These are phyloP conservation scores for Dryocosmus kuriphilus DNA, from an alignment of 2,888 invertebrate genomes.

Conservation along the genomic window DNA sequence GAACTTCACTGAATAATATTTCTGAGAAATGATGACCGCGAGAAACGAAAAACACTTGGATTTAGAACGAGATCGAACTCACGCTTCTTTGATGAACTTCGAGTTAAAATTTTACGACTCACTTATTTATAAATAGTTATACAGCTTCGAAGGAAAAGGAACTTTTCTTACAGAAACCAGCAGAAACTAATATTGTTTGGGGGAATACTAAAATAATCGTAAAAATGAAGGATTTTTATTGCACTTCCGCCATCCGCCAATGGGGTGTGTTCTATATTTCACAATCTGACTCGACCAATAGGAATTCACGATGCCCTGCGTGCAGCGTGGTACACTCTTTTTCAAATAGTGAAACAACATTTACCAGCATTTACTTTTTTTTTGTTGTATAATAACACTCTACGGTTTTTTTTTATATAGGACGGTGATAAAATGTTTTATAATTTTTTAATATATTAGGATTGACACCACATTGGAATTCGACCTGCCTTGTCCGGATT, in stretches of 20 bases:
- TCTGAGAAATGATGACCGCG: background rate
- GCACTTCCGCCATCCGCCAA: background rate
- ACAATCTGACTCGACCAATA: background rate
- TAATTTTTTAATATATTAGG: too few species aligned
- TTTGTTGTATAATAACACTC: too few species aligned
- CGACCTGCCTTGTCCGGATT: too few species aligned
- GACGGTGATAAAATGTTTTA: too few species aligned
- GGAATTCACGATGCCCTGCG: background rate
- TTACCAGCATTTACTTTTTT: too few species aligned
- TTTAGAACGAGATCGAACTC: background rate
- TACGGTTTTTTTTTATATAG: too few species aligned
- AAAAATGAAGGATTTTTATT: background rate
- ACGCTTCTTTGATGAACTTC: background rate
- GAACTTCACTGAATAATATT: background rate
- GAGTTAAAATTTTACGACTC: background rate
- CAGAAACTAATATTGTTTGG: background rate
- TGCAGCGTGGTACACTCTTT: background rate
- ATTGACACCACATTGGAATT: too few species aligned
- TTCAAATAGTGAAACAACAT: too few species aligned
- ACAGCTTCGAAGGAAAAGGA: background rate
- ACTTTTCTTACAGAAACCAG: background rate
- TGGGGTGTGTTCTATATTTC: background rate
- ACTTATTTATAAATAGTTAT: background rate
- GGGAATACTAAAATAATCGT: too few species aligned
- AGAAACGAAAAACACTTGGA: background rate